Percentiles rank a stretch among this genome's conserved stretches.
Conservation (phyloP, 2,113 vertebrate species). For the Pungitius pungitius region DNA sequence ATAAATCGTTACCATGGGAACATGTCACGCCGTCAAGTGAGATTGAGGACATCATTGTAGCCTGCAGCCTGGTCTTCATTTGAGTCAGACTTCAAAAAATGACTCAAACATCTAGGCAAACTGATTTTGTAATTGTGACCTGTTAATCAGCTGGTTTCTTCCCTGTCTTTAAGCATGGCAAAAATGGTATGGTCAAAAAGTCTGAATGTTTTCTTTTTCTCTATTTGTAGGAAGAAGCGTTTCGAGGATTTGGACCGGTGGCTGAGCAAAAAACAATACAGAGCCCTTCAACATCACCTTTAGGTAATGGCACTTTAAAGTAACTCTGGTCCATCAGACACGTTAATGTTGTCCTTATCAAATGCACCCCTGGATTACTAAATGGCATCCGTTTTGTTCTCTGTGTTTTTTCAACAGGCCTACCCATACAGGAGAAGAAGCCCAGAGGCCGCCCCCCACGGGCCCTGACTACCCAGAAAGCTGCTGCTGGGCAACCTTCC, state of each 20-base stretch:
- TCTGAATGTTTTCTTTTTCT: conserved; percentile 4
- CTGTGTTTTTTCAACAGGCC: conserved; percentile 40
- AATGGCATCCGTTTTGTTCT: conserved; percentile 33
- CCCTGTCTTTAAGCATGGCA: conserved; percentile 7
- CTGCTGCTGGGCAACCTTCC: conserved; percentile 55
- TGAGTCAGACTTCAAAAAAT: conserved; percentile 30
- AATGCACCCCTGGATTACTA: background rate
- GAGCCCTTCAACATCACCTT: conserved; percentile 85
- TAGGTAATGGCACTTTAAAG: conserved; percentile 79
- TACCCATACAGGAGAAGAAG: conserved; percentile 78
- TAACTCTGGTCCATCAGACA: background rate
- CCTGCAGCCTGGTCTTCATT: conserved; percentile 8
- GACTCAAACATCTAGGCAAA: conserved; percentile 38
- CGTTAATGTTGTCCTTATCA: background rate
- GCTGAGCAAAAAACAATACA: conserved; percentile 89
- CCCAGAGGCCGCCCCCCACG: conserved; percentile 83
- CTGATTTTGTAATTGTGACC: conserved; percentile 33
- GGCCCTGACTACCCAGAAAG: conserved; percentile 69
- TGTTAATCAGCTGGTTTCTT: conserved; percentile 12
- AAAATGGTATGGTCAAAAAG: conserved; percentile 12
- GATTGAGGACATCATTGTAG: conserved; percentile 37
- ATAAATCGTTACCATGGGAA: background rate
- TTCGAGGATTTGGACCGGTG: conserved; percentile 92
- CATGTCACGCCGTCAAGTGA: conserved; percentile 16
- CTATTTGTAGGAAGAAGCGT: conserved; percentile 90